phyloP scores from a whole-genome alignment of 2,113 vertebrate species.

The Phoenicopterus ruber region DNA sequence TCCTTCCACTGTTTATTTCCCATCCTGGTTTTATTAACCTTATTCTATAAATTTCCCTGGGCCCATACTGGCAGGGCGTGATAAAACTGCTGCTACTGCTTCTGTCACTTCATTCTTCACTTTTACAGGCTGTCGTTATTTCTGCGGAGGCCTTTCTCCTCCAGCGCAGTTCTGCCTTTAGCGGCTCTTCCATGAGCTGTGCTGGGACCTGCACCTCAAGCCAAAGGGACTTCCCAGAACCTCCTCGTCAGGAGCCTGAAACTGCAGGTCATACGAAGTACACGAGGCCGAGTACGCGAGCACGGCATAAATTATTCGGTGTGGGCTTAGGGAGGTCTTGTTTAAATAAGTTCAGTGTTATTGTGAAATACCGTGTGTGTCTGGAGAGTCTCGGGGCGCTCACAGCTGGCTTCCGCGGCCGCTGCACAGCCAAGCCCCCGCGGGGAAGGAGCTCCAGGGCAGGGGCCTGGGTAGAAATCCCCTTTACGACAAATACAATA shows the following conservation, averaged over 20 bases:
- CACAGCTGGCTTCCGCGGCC: accelerated
- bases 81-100: not conserved
- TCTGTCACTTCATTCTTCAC: not conserved
- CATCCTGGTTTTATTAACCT: not conserved
- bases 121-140: not conserved
- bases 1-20: not conserved
- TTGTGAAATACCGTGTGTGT: accelerated
- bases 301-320: accelerated
- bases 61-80: not conserved
- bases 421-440: accelerated
- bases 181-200: not conserved
- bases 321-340: accelerated
- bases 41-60: not conserved
- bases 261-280: accelerated
- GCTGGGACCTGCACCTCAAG: not conserved
- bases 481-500: accelerated
- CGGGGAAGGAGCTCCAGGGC: not conserved
- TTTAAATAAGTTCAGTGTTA: accelerated
- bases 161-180: not conserved
- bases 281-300: accelerated
- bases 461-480: accelerated
- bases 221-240: not conserved
- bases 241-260: not conserved
- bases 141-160: not conserved
- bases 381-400: accelerated